Conservation (phyloP, 2,888 invertebrate species). For the Lepetodrilus schrolli region DNA sequence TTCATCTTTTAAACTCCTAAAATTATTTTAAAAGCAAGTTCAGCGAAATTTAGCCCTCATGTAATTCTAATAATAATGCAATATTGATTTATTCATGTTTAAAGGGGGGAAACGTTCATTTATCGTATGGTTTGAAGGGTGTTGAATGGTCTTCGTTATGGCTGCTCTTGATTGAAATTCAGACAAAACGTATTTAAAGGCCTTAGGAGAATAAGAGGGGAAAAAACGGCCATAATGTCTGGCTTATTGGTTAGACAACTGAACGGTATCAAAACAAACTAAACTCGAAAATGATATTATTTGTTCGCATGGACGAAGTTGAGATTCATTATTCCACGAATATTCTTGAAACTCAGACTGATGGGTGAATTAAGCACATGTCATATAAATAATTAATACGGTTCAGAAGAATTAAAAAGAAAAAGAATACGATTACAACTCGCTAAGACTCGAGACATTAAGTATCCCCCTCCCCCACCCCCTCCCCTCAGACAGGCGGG, state of each 20-base stretch:
- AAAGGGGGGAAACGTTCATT: too few species aligned
- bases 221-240: background rate
- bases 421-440: conserved; percentile 12
- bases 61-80: conserved; percentile 2
- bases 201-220: background rate
- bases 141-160: too few species aligned
- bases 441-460: background rate
- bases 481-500: too few species aligned
- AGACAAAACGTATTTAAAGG: background rate
- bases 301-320: conserved; percentile 2
- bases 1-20: background rate
- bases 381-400: conserved; percentile 21
- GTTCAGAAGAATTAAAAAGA: conserved; percentile 8
- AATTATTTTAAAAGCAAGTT: conserved; percentile 4
- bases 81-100: conserved; percentile 20
- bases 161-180: background rate
- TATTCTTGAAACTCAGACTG: conserved; percentile 11
- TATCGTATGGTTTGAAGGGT: too few species aligned
- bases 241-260: background rate
- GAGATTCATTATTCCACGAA: conserved; percentile 13
- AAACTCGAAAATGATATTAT: conserved; percentile 16
- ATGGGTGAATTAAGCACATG: conserved; percentile 11
- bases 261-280: background rate
- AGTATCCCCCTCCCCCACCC: background rate
- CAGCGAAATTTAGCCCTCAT: background rate